Conservation (phyloP, 2,113 vertebrate genomes). For the human (Homo sapiens) region DNA sequence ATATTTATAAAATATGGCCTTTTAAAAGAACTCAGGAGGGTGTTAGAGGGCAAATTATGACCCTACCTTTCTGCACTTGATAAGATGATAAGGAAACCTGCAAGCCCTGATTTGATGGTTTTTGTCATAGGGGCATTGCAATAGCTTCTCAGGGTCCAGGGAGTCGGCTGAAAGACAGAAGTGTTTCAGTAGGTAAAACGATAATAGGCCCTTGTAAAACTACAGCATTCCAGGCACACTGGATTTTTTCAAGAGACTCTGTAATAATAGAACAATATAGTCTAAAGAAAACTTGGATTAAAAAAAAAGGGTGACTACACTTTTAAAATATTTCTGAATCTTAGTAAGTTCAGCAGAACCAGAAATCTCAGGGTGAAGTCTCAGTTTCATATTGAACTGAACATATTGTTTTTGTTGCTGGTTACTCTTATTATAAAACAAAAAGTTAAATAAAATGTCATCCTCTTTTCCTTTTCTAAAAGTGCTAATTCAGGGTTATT, state of each 20-base stretch:
- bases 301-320: constrained; percentile 43
- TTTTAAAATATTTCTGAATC: constrained; percentile 33
- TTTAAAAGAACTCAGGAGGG: constrained; percentile 44
- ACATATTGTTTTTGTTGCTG: background rate
- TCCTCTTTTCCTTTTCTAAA: constrained; percentile 1
- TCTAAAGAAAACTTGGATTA: constrained; percentile 17
- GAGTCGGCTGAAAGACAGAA: constrained; percentile 71
- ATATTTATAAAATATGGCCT: constrained; percentile 1
- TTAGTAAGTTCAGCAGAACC: constrained; percentile 26
- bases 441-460: background rate
- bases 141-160: constrained; percentile 89
- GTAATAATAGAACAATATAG: constrained; percentile 29
- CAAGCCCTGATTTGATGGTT: constrained; percentile 90
- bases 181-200: background rate
- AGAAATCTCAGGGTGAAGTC: background rate
- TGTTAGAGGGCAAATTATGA: constrained; percentile 21
- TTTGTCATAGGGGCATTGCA: constrained; percentile 92
- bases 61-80: constrained; percentile 94
- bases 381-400: background rate
- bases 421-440: constrained; percentile 35
- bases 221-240: background rate
- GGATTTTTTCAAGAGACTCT: constrained; percentile 52
- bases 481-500: constrained; percentile 33
- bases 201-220: background rate
- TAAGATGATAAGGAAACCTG: constrained; percentile 94